Evolutionary conservation across 2,888 invertebrate species (phyloP), one percentile per base, ranked within the genome.

Genomic region (Rhagonycha lutea): DNA sequence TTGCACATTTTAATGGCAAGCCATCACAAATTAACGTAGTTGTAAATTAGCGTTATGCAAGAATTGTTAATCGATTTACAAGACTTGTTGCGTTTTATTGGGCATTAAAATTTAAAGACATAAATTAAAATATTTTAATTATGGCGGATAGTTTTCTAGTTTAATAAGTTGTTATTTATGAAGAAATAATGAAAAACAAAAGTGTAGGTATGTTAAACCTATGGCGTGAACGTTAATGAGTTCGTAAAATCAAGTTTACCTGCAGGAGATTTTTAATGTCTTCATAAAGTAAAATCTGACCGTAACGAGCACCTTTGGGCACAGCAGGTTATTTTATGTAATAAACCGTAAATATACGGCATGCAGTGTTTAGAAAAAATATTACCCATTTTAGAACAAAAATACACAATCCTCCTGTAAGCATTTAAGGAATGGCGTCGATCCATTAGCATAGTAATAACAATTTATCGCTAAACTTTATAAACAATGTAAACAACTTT

Each of bases 211-310:
- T 62, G 72, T 71, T 73, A 70, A 73, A 74, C 68, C 74, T 60
- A 68, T 74, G 72, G 74, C 75, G 78, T 70, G 72, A 72, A 72
- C 78, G 70, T 72, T 77, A 79, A 79, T 79, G 79, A 79, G 77
- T 77, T 74, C 76, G 77, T 79, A 77, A 77, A 79, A 75, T 75
- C 79, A 79, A 77, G 72, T 79, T 79, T 75, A 79, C 75, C 79
- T 77, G 79, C 79, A 77, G 79, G 79, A 77, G 79, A 79, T 79
- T 79, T 79, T 79, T 79, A 79, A 79, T 79, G 79, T 79, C 79
- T 79, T 79, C 79, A 79, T 79, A 79, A 79, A 79, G 72, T 75
- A 77, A 72, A 73, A 70, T 68, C 75, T 77, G 77, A 72, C 74
- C 72, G 67, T 74, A 77, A 77, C 74, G 74, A 72, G 71, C 71